Evolutionary conservation across 2,888 invertebrate species (phyloP), one percentile per base, ranked within the genome.

Genomic region (Protodeltote pygarga): DNA sequence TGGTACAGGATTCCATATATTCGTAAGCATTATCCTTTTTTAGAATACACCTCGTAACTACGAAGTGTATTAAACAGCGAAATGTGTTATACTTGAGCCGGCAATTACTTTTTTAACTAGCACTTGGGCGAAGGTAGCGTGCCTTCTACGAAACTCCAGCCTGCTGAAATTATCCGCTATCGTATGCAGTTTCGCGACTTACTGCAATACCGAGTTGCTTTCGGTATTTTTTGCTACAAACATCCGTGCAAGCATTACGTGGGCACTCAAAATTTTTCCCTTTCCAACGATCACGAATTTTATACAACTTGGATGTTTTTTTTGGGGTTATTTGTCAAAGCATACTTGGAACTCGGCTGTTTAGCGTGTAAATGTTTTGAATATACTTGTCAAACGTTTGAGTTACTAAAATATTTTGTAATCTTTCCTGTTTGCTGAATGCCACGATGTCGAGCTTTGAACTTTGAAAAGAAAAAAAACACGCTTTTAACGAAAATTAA

Each of bases 71-170:
- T 49, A n/a, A n/a, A 39, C 45, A 45, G 20, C 52, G 35, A 58
- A 58, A 53, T 62, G 51, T 51, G 54, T 63, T 48, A 50, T 34
- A 49, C 35, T 53, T 46, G 25, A 28, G 32, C 37, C 41, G 28
- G 47, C 44, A 59, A 66, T 65, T 63, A 66, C 46, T 14, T 29
- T 32, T 66, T 35, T 47, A 66, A 63, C 51, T 47, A 50, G 49
- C 29, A 54, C 49, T 54, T 33, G 23, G 27, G 21, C 6, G 13
- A 24, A 31, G 19, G 40, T 63, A 17, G 50, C 58, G 50, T 65
- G 57, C 48, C 33, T 64, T 65, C 47, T 32, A 10, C 35, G 44
- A 39, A 61, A 51, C 44, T 54, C 28, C 39, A 13, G 44, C 46
- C 21, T 13, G 34, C 27, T 46, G 31, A 44, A 63, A 62, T 66